phyloP scores from a whole-genome alignment of 2,888 invertebrate genomes.

The Atethmia centrago region DNA sequence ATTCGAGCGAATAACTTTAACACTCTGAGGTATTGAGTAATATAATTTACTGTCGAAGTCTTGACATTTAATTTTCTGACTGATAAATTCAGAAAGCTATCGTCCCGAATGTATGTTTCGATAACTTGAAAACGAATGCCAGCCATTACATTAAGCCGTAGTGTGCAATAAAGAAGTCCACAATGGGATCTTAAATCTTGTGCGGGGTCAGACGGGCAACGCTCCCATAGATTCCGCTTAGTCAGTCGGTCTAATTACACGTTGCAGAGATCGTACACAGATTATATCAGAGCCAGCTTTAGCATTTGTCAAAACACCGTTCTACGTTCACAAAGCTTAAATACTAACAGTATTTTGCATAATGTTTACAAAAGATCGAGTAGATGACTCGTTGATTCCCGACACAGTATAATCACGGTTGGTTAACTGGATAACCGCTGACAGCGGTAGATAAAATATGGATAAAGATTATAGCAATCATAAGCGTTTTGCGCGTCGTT shows the following conservation, averaged over 20 bases:
- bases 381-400: slow-evolving; percentile 67
- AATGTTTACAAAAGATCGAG: slow-evolving; percentile 65
- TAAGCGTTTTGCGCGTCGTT: slow-evolving; percentile 60
- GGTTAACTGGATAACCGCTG: slow-evolving; percentile 67
- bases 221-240: slow-evolving; percentile 82
- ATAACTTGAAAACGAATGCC: slow-evolving; percentile 73
- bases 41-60: slow-evolving; percentile 77
- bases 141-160: slow-evolving; percentile 74
- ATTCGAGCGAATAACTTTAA: slow-evolving; percentile 70
- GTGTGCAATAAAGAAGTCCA: slow-evolving; percentile 77
- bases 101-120: slow-evolving; percentile 70
- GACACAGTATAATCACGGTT: slow-evolving; percentile 69
- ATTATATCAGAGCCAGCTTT: slow-evolving; percentile 73
- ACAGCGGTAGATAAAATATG: slow-evolving; percentile 69
- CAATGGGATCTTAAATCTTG: slow-evolving; percentile 78
- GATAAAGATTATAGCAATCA: slow-evolving; percentile 67
- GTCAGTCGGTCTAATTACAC: slow-evolving; percentile 82
- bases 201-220: slow-evolving; percentile 72
- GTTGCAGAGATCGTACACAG: slow-evolving; percentile 72
- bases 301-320: slow-evolving; percentile 78
- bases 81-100: slow-evolving; percentile 75
- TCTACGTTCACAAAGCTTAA: slow-evolving; percentile 60
- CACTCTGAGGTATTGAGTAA: slow-evolving; percentile 71
- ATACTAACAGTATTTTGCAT: slow-evolving; percentile 67
- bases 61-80: slow-evolving; percentile 81